Conservation (phyloP, 64 coral and sea anemone genomes). For the Trachythela sp. region DNA sequence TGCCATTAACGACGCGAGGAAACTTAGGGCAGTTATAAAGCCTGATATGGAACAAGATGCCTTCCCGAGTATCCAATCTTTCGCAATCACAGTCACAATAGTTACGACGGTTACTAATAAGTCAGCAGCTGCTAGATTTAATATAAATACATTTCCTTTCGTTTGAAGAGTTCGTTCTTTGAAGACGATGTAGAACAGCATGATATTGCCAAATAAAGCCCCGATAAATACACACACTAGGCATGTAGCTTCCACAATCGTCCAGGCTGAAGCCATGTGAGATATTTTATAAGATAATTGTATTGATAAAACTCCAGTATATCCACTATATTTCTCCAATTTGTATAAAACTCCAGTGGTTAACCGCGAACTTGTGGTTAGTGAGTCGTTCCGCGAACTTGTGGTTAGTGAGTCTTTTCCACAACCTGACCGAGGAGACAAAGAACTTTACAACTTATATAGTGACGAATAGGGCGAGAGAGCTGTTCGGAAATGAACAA, state of each 20-base stretch:
- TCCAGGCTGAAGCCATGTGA: neutral
- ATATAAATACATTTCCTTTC: slow-evolving; percentile 44
- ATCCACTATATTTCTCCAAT: too few relatives aligned
- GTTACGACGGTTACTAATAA: slow-evolving; percentile 53
- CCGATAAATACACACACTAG: slow-evolving; percentile 26
- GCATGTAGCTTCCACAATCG: slow-evolving; percentile 9
- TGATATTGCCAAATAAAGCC: slow-evolving; percentile 37
- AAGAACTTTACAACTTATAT: too few relatives aligned
- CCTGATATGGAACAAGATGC: slow-evolving; percentile 33
- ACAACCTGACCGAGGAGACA: too few relatives aligned
- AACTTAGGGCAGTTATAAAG: slow-evolving; percentile 52
- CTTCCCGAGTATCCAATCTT: slow-evolving; percentile 48
- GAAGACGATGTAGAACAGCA: slow-evolving; percentile 56
- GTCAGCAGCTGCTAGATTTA: slow-evolving; percentile 65
- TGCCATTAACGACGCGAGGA: slow-evolving; percentile 55
- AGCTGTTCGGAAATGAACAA: too few relatives aligned
- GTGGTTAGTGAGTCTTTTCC: too few relatives aligned
- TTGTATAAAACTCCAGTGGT: too few relatives aligned
- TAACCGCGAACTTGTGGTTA: too few relatives aligned
- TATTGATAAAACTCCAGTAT: too few relatives aligned
- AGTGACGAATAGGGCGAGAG: too few relatives aligned
- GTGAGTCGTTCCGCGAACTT: too few relatives aligned
- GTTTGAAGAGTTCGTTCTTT: slow-evolving; percentile 43
- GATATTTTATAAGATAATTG: too few relatives aligned
- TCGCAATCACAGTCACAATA: slow-evolving; percentile 19